Evolutionary conservation across 2,113 vertebrate species (phyloP).

Genomic region (Proteles cristata): DNA sequence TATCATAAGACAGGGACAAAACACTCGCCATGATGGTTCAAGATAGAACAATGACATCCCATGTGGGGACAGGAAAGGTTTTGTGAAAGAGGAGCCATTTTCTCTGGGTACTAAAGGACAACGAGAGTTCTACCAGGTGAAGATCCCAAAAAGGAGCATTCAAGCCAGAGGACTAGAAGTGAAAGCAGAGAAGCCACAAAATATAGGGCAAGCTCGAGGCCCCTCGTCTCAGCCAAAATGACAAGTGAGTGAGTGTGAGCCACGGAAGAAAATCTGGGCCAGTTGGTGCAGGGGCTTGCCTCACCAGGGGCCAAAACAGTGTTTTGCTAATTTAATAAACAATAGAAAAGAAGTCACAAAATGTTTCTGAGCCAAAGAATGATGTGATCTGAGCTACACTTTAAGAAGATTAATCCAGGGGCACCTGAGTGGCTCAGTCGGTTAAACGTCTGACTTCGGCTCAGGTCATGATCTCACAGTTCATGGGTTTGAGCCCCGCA

Average conservation of each 20-base stretch:
- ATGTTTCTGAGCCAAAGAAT: slow-evolving; percentile 30
- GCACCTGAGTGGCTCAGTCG: no score
- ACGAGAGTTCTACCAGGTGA: neutral
- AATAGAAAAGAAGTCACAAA: neutral
- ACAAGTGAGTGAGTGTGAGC: neutral
- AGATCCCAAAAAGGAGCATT: neutral
- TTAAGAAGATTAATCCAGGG: slow-evolving; percentile 58
- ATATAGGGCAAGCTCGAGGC: neutral
- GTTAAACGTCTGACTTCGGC: no score
- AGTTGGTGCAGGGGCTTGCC: fast-evolving
- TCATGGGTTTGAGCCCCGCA: no score
- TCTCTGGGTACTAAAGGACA: neutral
- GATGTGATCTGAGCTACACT: neutral
- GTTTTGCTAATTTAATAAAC: slow-evolving; percentile 36
- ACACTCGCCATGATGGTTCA: neutral
- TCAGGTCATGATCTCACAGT: no score
- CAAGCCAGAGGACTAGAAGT: neutral
- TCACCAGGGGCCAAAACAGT: neutral
- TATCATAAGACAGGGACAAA: neutral
- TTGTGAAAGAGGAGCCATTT: neutral
- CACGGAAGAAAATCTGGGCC: neutral
- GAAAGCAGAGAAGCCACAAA: neutral
- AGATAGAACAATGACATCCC: neutral
- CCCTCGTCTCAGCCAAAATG: no score
- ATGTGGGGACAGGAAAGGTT: neutral